Evolutionary conservation across 1,140 invertebrate species (phyloP).

Genomic region (Hesperophylax magnus): DNA sequence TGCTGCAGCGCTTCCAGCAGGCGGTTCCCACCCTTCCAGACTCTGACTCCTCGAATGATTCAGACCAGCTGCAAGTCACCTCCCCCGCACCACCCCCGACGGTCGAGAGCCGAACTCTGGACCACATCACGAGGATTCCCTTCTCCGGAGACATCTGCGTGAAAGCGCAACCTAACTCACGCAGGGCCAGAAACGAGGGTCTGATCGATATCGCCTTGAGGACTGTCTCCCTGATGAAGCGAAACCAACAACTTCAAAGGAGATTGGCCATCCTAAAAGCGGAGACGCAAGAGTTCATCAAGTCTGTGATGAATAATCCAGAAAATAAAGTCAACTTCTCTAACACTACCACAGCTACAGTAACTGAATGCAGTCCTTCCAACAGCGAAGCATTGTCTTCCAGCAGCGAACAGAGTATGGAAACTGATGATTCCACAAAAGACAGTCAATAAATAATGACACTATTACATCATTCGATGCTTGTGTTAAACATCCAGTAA

Average conservation of each 20-base stretch:
- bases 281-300: constrained; percentile 67
- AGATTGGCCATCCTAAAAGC: constrained; percentile 64
- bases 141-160: neutral
- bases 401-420: too few species aligned
- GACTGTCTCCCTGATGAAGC: constrained; percentile 67
- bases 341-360: too few species aligned
- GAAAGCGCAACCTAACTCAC: neutral
- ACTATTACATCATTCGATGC: too few species aligned
- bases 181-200: constrained; percentile 52
- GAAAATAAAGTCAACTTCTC: constrained; percentile 52
- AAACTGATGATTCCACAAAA: too few species aligned
- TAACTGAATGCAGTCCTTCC: too few species aligned
- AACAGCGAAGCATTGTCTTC: too few species aligned
- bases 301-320: constrained; percentile 65
- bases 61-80: neutral
- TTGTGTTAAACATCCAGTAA: too few species aligned
- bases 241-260: constrained; percentile 68
- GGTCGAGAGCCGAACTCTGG: neutral
- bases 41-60: neutral
- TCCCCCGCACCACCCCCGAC: neutral
- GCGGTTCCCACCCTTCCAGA: neutral
- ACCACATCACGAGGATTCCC: neutral
- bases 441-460: too few species aligned
- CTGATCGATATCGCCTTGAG: constrained; percentile 68
- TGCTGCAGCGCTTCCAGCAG: constrained; percentile 18